Conservation (phyloP, 2,888 invertebrate genomes). For the Ischnura elegans region DNA sequence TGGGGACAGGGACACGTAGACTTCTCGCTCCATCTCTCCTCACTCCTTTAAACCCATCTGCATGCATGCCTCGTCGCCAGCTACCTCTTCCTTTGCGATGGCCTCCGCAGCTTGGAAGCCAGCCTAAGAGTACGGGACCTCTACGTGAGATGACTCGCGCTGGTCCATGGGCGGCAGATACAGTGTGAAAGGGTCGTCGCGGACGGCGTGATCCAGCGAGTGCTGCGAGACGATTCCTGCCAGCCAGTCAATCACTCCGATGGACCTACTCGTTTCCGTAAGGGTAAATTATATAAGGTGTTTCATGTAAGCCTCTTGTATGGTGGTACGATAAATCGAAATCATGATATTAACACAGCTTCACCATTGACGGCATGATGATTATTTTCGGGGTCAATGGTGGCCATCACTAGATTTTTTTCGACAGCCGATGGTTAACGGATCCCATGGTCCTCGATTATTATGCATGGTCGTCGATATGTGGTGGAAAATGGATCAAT, state of each 20-base stretch:
- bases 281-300: too few species aligned
- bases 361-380: too few species aligned
- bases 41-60: constrained; percentile 44
- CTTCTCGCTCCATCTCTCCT: background rate
- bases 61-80: constrained; percentile 46
- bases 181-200: constrained; percentile 51
- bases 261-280: background rate
- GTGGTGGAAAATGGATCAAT: too few species aligned
- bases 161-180: constrained; percentile 62
- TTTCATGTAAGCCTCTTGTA: too few species aligned
- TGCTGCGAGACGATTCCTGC: background rate
- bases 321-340: too few species aligned
- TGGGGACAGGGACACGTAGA: background rate
- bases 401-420: too few species aligned
- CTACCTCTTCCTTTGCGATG: constrained; percentile 40
- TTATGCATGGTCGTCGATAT: too few species aligned
- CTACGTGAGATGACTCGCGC: constrained; percentile 61
- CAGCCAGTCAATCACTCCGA: background rate
- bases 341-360: too few species aligned
- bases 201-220: background rate
- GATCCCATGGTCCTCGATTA: too few species aligned
- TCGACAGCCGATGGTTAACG: too few species aligned
- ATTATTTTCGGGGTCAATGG: too few species aligned
- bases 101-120: constrained; percentile 59
- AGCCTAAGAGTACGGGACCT: constrained; percentile 64